Evolutionary conservation across 2,888 invertebrate species (phyloP).

Genomic region (Amorpha juglandis): DNA sequence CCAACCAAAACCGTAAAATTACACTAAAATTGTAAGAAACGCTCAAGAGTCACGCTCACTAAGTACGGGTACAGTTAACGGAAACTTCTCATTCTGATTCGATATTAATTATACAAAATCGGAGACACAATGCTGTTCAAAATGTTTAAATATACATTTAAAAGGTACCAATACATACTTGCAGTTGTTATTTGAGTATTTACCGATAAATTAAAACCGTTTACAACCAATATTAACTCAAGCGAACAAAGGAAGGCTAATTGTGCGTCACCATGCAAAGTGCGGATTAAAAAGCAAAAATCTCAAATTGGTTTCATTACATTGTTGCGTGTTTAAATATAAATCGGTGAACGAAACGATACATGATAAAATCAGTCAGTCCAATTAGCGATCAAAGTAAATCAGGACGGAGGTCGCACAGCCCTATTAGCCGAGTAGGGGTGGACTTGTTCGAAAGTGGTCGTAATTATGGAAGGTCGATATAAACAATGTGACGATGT

Average conservation of each 20-base stretch:
- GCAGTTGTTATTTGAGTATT: constrained; percentile 7
- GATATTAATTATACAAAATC: neutral
- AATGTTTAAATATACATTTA: neutral
- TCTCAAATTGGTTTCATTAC: constrained; percentile 20
- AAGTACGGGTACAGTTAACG: neutral
- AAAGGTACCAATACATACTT: neutral
- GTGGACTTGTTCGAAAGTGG: constrained; percentile 55
- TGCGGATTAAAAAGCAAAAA: constrained; percentile 15
- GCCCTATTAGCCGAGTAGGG: constrained; percentile 23
- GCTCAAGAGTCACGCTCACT: neutral
- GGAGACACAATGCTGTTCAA: neutral
- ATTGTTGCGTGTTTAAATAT: constrained; percentile 25
- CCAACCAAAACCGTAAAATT: too few relatives aligned
- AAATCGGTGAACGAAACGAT: constrained; percentile 29
- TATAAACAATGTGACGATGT: constrained; percentile 52
- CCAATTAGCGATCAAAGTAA: constrained; percentile 63
- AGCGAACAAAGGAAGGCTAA: constrained; percentile 25
- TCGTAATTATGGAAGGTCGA: constrained; percentile 61
- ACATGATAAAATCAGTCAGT: constrained; percentile 30
- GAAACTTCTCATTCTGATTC: neutral
- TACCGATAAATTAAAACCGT: constrained; percentile 9
- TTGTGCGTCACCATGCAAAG: constrained; percentile 25
- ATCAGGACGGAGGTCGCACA: constrained; percentile 58
- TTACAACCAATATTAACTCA: constrained; percentile 15
- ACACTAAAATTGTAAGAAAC: too few relatives aligned